Conservation (phyloP, 2,888 invertebrate species). For the Melinopterus prodromus region DNA sequence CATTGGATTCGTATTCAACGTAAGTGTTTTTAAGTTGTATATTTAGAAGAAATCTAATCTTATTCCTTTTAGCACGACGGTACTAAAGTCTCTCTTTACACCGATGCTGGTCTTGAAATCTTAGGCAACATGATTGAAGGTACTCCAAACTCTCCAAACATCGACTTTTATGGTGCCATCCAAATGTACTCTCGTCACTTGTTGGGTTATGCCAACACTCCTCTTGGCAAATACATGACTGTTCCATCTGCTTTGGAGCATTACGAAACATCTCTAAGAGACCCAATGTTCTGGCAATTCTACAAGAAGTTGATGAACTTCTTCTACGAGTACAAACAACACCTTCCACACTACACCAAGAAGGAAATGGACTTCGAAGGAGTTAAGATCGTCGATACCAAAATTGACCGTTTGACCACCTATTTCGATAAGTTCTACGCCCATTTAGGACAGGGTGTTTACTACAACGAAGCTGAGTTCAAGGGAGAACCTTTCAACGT, state of each 20-base stretch:
- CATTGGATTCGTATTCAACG: conserved; percentile 61
- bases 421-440: conserved; percentile 75
- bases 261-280: conserved; percentile 73
- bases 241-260: conserved; percentile 68
- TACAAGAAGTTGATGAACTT: conserved; percentile 68
- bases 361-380: conserved; percentile 71
- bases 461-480: conserved; percentile 57
- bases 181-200: conserved; percentile 65
- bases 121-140: conserved; percentile 73
- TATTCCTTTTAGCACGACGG: conserved; percentile 40
- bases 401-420: conserved; percentile 72
- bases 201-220: conserved; percentile 62
- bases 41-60: not conserved
- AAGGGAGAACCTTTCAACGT: conserved; percentile 59
- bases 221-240: conserved; percentile 61
- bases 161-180: conserved; percentile 67
- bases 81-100: conserved; percentile 64
- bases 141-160: conserved; percentile 69
- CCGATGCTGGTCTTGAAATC: conserved; percentile 69
- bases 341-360: conserved; percentile 69
- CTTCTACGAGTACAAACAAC: conserved; percentile 68
- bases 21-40: conserved; percentile 43
- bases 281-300: conserved; percentile 76
- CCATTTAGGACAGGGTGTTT: conserved; percentile 70
- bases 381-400: conserved; percentile 70